phyloP scores from a whole-genome alignment of 2,113 vertebrate genomes.

The Pygathrix nemaeus region DNA sequence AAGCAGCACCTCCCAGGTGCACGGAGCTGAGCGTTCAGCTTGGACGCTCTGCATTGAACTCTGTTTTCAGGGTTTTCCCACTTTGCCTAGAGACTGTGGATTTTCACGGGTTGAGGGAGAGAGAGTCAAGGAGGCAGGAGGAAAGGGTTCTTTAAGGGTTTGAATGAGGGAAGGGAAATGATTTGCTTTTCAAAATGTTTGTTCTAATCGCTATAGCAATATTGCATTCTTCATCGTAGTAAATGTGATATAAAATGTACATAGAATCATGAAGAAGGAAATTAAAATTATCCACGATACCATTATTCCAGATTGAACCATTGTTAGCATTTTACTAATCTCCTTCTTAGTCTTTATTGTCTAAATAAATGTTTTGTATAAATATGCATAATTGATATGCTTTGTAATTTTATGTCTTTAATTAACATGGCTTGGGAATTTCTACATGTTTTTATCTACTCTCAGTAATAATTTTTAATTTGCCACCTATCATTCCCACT shows the following conservation, averaged over 20 bases:
- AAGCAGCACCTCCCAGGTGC: not conserved
- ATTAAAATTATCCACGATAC: slow-evolving; percentile 12
- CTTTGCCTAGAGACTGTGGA: not conserved
- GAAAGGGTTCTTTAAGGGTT: slow-evolving; percentile 19
- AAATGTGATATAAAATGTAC: slow-evolving; percentile 13
- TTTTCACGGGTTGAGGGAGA: slow-evolving; percentile 4
- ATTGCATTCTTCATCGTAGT: slow-evolving; percentile 15
- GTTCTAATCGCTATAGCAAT: not conserved
- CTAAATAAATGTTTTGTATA: slow-evolving; percentile 22
- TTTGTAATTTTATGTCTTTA: slow-evolving; percentile 20
- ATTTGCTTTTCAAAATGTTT: slow-evolving; percentile 44
- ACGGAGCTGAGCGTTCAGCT: not conserved
- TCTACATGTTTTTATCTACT: slow-evolving; percentile 17
- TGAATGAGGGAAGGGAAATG: slow-evolving; percentile 16
- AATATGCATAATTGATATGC: not conserved
- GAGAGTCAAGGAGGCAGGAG: not conserved
- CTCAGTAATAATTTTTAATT: slow-evolving; percentile 47
- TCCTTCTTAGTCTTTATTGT: slow-evolving; percentile 37
- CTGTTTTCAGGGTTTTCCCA: not conserved
- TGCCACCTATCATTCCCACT: slow-evolving; percentile 22
- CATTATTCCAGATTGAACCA: slow-evolving; percentile 28
- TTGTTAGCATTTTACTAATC: slow-evolving; percentile 43
- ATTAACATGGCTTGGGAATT: not conserved
- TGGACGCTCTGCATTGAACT: not conserved
- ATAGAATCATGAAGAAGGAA: slow-evolving; percentile 27